Conservation (phyloP, 2,888 invertebrate species). For the Eremobia ochroleuca region DNA sequence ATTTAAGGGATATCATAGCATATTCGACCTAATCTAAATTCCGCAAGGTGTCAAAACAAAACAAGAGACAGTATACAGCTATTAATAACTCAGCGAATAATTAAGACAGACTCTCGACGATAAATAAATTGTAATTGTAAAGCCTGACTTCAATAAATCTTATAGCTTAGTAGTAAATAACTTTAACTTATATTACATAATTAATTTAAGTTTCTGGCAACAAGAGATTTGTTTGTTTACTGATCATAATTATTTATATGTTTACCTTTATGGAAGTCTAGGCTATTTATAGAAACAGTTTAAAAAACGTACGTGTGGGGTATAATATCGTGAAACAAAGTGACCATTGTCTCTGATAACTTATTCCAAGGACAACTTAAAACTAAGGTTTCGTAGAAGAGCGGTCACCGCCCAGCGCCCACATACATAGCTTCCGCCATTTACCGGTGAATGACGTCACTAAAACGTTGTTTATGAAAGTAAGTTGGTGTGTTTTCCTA, state of each 20-base stretch:
- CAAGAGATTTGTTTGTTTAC: slow-evolving; percentile 15
- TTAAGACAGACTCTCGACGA: slow-evolving; percentile 21
- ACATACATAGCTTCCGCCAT: too few relatives aligned
- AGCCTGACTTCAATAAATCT: slow-evolving; percentile 31
- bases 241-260: slow-evolving; percentile 13
- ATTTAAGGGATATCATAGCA: too few relatives aligned
- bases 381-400: too few relatives aligned
- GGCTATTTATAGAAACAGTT: too few relatives aligned
- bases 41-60: background rate
- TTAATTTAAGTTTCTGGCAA: slow-evolving; percentile 9
- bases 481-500: too few relatives aligned
- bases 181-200: slow-evolving; percentile 28
- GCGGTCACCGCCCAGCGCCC: too few relatives aligned
- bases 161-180: slow-evolving; percentile 21
- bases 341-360: background rate
- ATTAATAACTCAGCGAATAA: slow-evolving; percentile 26
- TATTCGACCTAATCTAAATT: background rate
- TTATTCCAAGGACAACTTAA: background rate
- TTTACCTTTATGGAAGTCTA: background rate
- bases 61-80: background rate
- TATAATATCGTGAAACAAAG: background rate
- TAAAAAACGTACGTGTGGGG: background rate
- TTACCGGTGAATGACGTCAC: too few relatives aligned
- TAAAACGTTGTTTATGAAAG: too few relatives aligned
- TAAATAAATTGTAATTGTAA: slow-evolving; percentile 27